Evolutionary conservation across 2,797 vertebrate species (phyloP), one percentile per base, ranked within the genome.

Genomic region (Trachops cirrhosus): DNA sequence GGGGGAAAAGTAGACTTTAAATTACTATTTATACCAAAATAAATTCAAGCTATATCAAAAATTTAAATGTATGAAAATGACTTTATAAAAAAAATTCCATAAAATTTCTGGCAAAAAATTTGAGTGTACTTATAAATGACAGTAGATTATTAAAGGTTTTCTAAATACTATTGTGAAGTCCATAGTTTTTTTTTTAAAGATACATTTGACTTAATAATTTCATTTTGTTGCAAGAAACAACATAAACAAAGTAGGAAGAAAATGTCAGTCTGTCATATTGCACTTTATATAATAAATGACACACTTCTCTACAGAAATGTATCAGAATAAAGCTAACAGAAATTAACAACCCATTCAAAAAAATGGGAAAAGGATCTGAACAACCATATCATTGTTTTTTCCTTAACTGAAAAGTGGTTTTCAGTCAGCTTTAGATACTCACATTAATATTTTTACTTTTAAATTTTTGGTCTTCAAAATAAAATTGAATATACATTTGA

Each of bases 31-130:
- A 62, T 62, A 62, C 57, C 11, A 62, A 62, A 62, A 62, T 29
- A 62, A 62, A 62, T 62, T 78, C 21, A 14, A 70, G 4, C 1
- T 82, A 44, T 54, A 34, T 48, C 10, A 80, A 41, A 67, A 89
- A 70, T 89, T 67, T 80, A n/a, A 92, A 82, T 86, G 37, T 50
- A 78, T 90, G 82, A 91, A 86, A 71, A 26, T 75, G 19, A 91
- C 9, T 86, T 39, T 50, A 84, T 48, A 70, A 84, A 86, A 86
- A 86, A 67, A 37, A 74, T 26, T 62, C 14, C 15, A 34, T 86
- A n/a, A 74, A 48, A 82, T n/a, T 90, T 89, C 16, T 41, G 6
- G 39, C 32, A 34, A 9, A 71, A 71, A 39, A 70, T 73, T 57
- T 50, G 11, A 89, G 9, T 64, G 1, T 32, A 39, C 54, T 85